Evolutionary conservation across 2,797 vertebrate genomes (phyloP), one percentile per base, ranked within the genome.

Genomic region (Melanotaenia maccullochi): DNA sequence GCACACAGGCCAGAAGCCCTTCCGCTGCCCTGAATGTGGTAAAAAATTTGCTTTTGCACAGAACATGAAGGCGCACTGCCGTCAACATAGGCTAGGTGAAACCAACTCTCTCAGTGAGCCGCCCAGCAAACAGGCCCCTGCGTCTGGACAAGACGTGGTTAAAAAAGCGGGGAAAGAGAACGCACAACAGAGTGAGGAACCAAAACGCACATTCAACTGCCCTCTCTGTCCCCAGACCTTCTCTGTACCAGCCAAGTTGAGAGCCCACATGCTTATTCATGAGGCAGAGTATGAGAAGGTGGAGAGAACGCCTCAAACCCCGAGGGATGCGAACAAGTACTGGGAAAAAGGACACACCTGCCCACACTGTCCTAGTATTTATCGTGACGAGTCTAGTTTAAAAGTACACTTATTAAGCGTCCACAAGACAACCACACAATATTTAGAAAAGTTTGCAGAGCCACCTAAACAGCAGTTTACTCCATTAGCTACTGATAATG

Each of bases 1-100:
- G 65, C 95, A 96, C 90, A 95, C 94, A 0, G 95, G 95, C 13
- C 90, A 93, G 86, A 96, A 95, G 78, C 93, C 94, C 6, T 95
- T 95, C 84, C 76, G 75, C 65, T 96, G 95, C 75, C 90, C 93
- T 0, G 92, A 95, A 59, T 96, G 95, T 16, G 94, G 93, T 8
- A 94, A 94, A 77, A 84, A 30, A 1, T 96, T 95, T 52, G 95
- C 95, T 28, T 94, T 95, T 8, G 93, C 94, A 5, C 94, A 95
- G 79, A 96, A 95, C 82, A 91, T 95, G 94, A 94, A 94, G 87
- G 93, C 93, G 0, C 95, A 96, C 86, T 93, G 85, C 71, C 93
- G 94, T 40, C 93, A 94, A 73, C 94, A 96, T 44, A 90, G 92
- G 68, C 91, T 88, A 38, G 73, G 22, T 7, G 68, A 87, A 68